Conservation (phyloP, 2,888 invertebrate genomes). For the Matsumyia berberina region DNA sequence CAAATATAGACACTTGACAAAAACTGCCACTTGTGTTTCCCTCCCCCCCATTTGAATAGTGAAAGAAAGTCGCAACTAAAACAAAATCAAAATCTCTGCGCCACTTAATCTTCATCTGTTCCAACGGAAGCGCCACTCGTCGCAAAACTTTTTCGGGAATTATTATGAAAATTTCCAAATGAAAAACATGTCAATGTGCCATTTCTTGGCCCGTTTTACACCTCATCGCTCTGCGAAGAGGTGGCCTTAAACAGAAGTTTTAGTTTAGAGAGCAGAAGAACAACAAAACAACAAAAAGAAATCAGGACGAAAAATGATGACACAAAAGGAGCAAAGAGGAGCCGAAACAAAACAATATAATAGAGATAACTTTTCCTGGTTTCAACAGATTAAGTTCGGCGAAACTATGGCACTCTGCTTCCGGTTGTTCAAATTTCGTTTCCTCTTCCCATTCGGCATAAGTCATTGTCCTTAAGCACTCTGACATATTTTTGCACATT, state of each 20-base stretch:
- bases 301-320: no score
- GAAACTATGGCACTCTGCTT: conserved; percentile 63
- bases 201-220: conserved; percentile 48
- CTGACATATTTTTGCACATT: conserved; percentile 68
- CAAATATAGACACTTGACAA: conserved; percentile 30
- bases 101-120: conserved; percentile 58
- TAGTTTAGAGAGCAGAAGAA: no score
- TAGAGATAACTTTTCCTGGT: conserved; percentile 70
- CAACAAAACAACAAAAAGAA: conserved; percentile 16
- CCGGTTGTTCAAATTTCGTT: conserved; percentile 43
- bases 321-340: background rate
- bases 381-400: conserved; percentile 72
- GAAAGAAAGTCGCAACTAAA: conserved; percentile 22
- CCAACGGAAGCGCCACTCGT: conserved; percentile 18
- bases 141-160: conserved; percentile 65
- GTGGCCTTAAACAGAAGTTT: conserved; percentile 63
- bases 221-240: conserved; percentile 20
- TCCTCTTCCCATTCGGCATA: conserved; percentile 42
- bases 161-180: conserved; percentile 72
- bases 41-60: background rate
- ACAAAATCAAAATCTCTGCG: conserved; percentile 32
- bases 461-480: conserved; percentile 72
- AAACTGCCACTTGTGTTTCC: background rate
- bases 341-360: conserved; percentile 47
- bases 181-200: conserved; percentile 73